Evolutionary conservation across 2,888 invertebrate species (phyloP), one percentile per base, ranked within the genome.

Genomic region (Amorpha juglandis): DNA sequence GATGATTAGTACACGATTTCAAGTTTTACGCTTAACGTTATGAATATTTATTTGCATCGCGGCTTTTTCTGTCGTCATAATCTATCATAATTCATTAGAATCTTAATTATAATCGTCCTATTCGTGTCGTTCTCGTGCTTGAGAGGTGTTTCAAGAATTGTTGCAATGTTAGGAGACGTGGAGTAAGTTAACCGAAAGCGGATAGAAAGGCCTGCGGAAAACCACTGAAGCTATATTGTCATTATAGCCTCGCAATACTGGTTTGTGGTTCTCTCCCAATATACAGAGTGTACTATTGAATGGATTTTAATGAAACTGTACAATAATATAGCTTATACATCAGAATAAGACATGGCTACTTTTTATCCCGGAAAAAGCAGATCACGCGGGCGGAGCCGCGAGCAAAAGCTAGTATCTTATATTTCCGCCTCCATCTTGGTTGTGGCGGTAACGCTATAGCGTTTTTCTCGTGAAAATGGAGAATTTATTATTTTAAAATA

Each of bases 141-240:
- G 33, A 33, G 16, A 38, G 35, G 35, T 11, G 55, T 55, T 7
- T 27, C 4, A 6, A 19, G 11, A 16, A 38, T 35, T 11, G n/a
- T n/a, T 33, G 19, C 8, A 19, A 21, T 12, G 33, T 52, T 52
- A 12, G 12, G 38, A 38, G 42, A 11, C 58, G 16, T 21, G 6
- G 42, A 58, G 38, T 21, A 11, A 12, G 35, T 27, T 14, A 21
- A 55, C 16, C 38, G 19, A 42, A 58, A 19, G 42, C 58, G 42
- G 58, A 58, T 58, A 42, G 42, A 58, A 42, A 58, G 58, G 42
- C 12, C 11, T 19, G 50, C 50, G 80, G 75, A 81, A 82, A 81
- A 74, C 74, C 79, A 74, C 79, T 78, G 78, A 75, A 79, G 74
- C 74, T 58, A 35, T 42, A 58, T 58, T 58, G 58, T 58, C 58